Conservation (phyloP, 1,140 invertebrate species). For the Procambarus virginalis region DNA sequence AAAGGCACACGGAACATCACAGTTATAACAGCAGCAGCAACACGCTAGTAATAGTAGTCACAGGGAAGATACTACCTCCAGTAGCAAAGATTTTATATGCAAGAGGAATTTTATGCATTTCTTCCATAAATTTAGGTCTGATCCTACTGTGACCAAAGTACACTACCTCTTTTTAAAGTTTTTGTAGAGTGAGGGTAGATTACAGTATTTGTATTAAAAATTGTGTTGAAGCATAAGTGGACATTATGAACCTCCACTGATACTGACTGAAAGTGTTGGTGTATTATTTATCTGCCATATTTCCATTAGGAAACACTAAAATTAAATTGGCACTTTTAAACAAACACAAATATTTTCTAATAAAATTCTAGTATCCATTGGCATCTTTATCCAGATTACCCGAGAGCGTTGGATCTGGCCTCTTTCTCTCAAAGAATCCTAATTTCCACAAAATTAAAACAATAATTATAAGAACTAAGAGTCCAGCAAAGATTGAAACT, state of each 20-base stretch:
- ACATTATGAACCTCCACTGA: constrained; percentile 10
- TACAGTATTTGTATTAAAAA: background rate
- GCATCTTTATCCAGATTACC: constrained; percentile 87
- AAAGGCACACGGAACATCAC: constrained; percentile 64
- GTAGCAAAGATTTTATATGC: background rate
- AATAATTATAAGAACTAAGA: constrained; percentile 85
- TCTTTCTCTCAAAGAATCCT: constrained; percentile 90
- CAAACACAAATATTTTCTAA: constrained; percentile 25
- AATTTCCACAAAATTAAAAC: constrained; percentile 87
- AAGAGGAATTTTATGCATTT: background rate
- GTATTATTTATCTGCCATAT: constrained; percentile 6
- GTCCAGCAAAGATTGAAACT: constrained; percentile 84
- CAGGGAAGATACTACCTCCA: background rate
- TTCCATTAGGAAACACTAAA: constrained; percentile 10
- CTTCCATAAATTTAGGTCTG: background rate
- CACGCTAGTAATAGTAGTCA: constrained; percentile 24
- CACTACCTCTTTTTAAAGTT: background rate
- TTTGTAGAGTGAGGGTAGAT: background rate
- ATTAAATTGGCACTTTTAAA: constrained; percentile 39
- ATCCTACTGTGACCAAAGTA: background rate
- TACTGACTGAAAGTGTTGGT: background rate
- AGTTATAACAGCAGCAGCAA: constrained; percentile 54
- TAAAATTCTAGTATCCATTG: constrained; percentile 72
- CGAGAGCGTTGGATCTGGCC: constrained; percentile 85
- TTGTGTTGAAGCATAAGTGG: no score